A percentile compares a stretch with the other conserved stretches of the same genome.
phyloP scores from a whole-genome alignment of 2,797 vertebrate species.

The Gymnopithys bicolor region DNA sequence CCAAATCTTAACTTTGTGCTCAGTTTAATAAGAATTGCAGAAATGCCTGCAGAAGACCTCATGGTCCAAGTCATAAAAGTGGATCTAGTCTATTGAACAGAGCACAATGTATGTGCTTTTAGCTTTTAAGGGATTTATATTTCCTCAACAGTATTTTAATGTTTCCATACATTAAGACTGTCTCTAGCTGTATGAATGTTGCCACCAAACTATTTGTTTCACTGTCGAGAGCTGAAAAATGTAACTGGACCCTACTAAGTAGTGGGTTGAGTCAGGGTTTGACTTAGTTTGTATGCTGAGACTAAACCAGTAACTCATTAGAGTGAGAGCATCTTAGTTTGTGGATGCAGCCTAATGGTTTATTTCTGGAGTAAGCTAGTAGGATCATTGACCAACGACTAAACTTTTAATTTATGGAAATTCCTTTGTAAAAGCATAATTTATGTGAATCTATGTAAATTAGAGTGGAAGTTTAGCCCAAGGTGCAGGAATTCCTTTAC shows the following conservation, averaged over 20 bases:
- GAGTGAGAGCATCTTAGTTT: background rate
- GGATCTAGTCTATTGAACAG: background rate
- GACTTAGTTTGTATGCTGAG: background rate
- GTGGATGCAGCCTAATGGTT: background rate
- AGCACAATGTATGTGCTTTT: background rate
- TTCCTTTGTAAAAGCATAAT: slow-evolving; percentile 1
- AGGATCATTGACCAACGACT: background rate
- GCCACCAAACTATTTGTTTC: background rate
- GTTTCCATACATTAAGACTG: background rate
- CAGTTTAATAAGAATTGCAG: background rate
- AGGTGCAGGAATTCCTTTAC: background rate
- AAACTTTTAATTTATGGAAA: slow-evolving; percentile 1
- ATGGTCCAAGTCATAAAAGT: background rate
- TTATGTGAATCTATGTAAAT: slow-evolving; percentile 1
- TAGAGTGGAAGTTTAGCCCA: background rate
- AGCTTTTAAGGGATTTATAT: background rate
- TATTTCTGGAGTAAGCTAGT: background rate
- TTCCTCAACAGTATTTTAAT: background rate
- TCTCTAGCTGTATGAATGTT: background rate
- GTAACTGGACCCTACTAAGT: background rate
- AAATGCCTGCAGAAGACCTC: background rate
- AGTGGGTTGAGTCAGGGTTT: background rate
- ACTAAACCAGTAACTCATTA: background rate
- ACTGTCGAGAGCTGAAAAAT: background rate
- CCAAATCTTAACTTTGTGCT: background rate